A percentile compares a stretch with the other conserved stretches of the same genome.
These are phyloP conservation scores for Liopterus haemorrhoidalis DNA, from an alignment of 2,888 invertebrate genomes.

Conservation along the genomic window DNA sequence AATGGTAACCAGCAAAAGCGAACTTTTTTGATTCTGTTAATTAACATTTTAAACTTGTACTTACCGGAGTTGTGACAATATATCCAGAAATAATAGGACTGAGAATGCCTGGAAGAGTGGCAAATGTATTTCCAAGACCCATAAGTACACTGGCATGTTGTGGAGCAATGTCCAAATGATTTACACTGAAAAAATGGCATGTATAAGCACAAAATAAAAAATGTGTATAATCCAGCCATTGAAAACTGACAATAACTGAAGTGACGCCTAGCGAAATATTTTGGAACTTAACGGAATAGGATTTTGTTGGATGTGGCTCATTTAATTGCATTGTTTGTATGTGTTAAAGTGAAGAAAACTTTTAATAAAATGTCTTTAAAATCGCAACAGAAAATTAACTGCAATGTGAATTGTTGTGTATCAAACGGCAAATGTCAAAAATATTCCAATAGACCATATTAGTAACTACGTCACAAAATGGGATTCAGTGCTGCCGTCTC, in stretches of 20 bases:
- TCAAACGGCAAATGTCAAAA: too few relatives aligned
- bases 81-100: conserved; percentile 77
- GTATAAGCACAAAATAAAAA: conserved; percentile 8
- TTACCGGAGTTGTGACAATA: conserved; percentile 68
- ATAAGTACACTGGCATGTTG: conserved; percentile 86
- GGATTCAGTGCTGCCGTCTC: too few relatives aligned
- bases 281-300: too few relatives aligned
- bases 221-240: neutral
- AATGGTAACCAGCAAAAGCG: neutral
- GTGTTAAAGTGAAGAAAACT: too few relatives aligned
- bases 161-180: conserved; percentile 86
- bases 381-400: too few relatives aligned
- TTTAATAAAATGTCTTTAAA: too few relatives aligned
- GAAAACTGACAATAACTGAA: neutral
- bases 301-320: too few relatives aligned
- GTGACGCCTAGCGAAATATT: too few relatives aligned
- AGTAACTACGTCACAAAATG: conserved; percentile 6
- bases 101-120: conserved; percentile 86
- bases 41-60: conserved; percentile 14
- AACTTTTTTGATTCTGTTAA: neutral
- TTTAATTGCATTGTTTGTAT: too few relatives aligned
- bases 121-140: conserved; percentile 87
- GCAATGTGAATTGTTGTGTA: too few relatives aligned
- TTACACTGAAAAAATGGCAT: conserved; percentile 52
- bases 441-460: conserved; percentile 2